phyloP scores from a whole-genome alignment of 2,888 invertebrate genomes.

The Volucella zonaria region DNA sequence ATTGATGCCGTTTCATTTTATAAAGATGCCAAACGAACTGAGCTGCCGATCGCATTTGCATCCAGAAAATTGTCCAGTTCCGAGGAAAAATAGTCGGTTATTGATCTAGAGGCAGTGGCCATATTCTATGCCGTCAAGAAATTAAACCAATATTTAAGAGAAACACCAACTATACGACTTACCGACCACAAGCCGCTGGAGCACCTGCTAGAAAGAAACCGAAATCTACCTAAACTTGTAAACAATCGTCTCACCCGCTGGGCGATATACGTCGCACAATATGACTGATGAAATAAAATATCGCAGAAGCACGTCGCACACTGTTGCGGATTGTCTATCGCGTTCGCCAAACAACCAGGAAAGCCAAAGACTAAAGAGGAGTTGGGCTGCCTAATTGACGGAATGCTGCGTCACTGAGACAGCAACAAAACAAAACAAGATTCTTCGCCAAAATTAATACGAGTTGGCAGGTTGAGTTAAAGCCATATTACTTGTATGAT shows the following conservation, averaged over 20 bases:
- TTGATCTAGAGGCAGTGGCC: not conserved
- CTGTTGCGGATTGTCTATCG: slow-evolving; percentile 11
- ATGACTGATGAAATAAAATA: not conserved
- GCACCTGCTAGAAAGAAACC: not conserved
- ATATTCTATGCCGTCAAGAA: not conserved
- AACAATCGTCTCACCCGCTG: not conserved
- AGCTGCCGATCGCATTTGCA: too few species aligned
- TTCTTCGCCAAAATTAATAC: not conserved
- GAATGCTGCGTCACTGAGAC: not conserved
- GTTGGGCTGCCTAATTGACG: too few species aligned
- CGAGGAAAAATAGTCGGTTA: not conserved
- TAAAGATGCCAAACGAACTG: too few species aligned
- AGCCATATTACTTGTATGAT: not conserved
- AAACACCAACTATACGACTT: too few species aligned
- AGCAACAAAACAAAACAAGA: not conserved
- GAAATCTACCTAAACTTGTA: not conserved
- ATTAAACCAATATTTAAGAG: slow-evolving; percentile 1
- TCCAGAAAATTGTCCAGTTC: not conserved
- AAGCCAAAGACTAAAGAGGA: not conserved
- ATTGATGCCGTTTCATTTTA: too few species aligned
- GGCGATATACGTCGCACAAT: not conserved
- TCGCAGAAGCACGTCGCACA: not conserved
- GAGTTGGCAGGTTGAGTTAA: not conserved
- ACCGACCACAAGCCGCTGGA: not conserved
- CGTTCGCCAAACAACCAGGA: not conserved